phyloP scores from a whole-genome alignment of 2,113 vertebrate genomes.

The Lepisosteus osseus region DNA sequence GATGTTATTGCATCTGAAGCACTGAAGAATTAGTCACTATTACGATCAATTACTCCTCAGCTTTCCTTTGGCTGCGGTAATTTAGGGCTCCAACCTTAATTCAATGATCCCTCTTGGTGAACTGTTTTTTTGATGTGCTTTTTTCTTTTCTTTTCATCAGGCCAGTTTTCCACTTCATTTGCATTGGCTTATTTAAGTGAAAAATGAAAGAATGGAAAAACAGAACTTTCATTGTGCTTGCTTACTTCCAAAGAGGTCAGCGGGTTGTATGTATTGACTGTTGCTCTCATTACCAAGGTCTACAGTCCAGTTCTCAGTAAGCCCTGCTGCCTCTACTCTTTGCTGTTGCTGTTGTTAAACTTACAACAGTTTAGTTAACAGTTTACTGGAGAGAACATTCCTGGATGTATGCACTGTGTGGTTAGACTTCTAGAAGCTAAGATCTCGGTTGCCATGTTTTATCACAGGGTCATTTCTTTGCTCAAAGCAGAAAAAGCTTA shows the following conservation, averaged over 20 bases:
- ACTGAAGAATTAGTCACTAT: slow-evolving; percentile 22
- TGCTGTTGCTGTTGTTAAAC: not conserved
- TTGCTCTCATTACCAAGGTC: not conserved
- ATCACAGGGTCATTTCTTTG: no score
- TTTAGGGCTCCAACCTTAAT: not conserved
- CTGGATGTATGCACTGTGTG: no score
- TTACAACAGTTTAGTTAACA: not conserved
- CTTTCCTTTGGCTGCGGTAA: slow-evolving; percentile 8
- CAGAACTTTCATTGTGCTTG: not conserved
- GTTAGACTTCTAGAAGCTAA: no score
- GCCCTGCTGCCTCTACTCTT: not conserved
- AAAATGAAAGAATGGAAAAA: not conserved
- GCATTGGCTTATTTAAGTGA: not conserved
- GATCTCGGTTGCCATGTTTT: no score
- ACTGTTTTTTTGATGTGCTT: not conserved
- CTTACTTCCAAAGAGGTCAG: not conserved
- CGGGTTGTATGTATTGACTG: not conserved
- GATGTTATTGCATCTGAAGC: not conserved
- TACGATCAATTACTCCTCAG: slow-evolving; percentile 20
- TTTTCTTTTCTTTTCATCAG: not conserved
- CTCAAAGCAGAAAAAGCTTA: no score
- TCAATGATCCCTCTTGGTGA: not conserved
- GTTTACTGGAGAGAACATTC: no score
- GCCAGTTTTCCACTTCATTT: not conserved
- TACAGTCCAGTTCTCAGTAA: not conserved